phyloP scores from a whole-genome alignment of 2,797 vertebrate species.

The Enteromius unitaeniatus region DNA sequence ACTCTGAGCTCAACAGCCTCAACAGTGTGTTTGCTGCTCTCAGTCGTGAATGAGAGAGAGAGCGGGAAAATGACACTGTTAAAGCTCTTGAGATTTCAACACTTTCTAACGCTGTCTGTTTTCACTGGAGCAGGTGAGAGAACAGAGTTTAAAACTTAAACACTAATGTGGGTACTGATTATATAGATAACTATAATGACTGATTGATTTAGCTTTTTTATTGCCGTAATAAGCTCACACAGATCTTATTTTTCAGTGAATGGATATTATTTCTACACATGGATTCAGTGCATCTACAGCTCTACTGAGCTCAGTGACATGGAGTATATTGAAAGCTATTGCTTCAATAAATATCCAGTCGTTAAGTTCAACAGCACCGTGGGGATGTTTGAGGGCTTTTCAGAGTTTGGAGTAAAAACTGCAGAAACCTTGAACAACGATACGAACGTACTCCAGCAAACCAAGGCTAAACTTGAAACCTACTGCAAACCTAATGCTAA shows the following conservation, averaged over 20 bases:
- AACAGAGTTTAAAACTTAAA: too few relatives aligned
- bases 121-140: constrained; percentile 19
- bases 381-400: constrained; percentile 58
- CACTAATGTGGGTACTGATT: too few relatives aligned
- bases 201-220: too few relatives aligned
- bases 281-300: constrained; percentile 43
- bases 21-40: not conserved
- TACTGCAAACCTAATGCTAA: not conserved
- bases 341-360: constrained; percentile 57
- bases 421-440: constrained; percentile 10
- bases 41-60: not conserved
- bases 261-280: constrained; percentile 39
- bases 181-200: too few relatives aligned
- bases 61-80: not conserved
- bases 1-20: not conserved
- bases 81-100: not conserved
- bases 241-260: not conserved
- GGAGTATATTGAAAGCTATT: constrained; percentile 28
- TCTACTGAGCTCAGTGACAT: constrained; percentile 38
- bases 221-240: not conserved
- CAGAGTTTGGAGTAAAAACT: constrained; percentile 18
- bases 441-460: accelerated
- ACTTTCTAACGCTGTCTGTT: not conserved
- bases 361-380: constrained; percentile 64
- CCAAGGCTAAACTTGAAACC: not conserved